phyloP scores from a whole-genome alignment of 2,113 vertebrate species.

The Colius striatus region DNA sequence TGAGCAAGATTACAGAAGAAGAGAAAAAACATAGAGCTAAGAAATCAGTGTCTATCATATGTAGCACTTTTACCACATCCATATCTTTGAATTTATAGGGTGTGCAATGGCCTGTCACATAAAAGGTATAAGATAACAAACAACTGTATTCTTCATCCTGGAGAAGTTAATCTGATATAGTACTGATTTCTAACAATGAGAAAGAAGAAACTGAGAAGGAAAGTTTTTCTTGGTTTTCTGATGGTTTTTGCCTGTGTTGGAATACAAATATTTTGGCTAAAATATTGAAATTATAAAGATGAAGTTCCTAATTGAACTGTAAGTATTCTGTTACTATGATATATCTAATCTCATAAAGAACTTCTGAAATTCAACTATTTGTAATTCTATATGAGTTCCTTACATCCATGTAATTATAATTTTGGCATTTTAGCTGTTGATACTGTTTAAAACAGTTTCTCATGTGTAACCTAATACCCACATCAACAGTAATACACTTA shows the following conservation, averaged over 20 bases:
- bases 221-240: not conserved
- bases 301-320: not conserved
- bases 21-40: not conserved
- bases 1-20: not conserved
- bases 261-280: not conserved
- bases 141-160: not conserved
- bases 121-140: not conserved
- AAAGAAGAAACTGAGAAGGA: not conserved
- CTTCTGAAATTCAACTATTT: not conserved
- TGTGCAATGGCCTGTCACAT: not conserved
- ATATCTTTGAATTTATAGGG: slow-evolving; percentile 6
- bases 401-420: not conserved
- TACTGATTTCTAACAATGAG: not conserved
- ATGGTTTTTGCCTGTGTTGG: not conserved
- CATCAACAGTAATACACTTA: slow-evolving; percentile 3
- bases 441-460: slow-evolving; percentile 7
- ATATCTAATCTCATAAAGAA: not conserved
- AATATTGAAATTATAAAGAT: not conserved
- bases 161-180: not conserved
- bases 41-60: slow-evolving; percentile 25
- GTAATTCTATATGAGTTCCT: not conserved
- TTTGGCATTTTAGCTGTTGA: not conserved
- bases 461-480: not conserved
- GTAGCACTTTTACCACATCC: not conserved
- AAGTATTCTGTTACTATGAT: not conserved